Percentiles rank a stretch among this genome's conserved stretches.
phyloP scores from a whole-genome alignment of 2,797 vertebrate genomes.

The Setipinna tenuifilis region DNA sequence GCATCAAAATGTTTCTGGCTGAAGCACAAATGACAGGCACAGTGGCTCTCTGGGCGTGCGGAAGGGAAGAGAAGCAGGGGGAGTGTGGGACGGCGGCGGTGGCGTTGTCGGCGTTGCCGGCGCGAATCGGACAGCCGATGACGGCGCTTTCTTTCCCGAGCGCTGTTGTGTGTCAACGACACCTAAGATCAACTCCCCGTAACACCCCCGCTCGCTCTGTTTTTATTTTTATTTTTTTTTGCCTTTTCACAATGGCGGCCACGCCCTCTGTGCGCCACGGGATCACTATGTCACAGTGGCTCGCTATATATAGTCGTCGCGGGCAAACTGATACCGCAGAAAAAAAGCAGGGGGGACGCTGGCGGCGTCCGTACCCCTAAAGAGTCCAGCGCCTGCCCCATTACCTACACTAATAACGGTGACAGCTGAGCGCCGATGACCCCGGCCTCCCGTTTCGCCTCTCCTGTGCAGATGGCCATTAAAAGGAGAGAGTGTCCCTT shows the following conservation, averaged over 20 bases:
- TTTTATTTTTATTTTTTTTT: conserved; percentile 63
- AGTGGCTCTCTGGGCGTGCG: conserved; percentile 73
- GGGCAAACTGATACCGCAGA: conserved; percentile 28
- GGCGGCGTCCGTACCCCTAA: conserved; percentile 95
- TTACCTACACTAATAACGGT: conserved; percentile 99
- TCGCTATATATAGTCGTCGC: conserved; percentile 93
- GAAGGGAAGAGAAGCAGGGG: conserved; percentile 35
- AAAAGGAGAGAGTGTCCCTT: conserved; percentile 97
- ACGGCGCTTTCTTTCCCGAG: not conserved
- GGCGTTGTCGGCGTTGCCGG: conserved; percentile 41
- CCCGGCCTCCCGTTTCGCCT: conserved; percentile 93
- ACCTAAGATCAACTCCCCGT: not conserved
- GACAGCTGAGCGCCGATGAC: conserved; percentile 99
- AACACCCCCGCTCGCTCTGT: not conserved
- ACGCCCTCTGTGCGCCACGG: not conserved
- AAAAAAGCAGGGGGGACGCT: conserved; percentile 70
- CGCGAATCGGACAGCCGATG: not conserved
- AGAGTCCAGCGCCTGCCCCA: conserved; percentile 95
- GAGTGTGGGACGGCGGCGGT: conserved; percentile 50
- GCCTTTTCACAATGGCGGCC: not conserved
- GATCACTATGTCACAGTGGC: not conserved
- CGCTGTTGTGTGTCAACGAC: not conserved
- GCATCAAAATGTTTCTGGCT: conserved; percentile 87
- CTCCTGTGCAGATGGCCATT: conserved; percentile 99
- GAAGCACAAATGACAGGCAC: conserved; percentile 83